Percentiles rank a stretch among this genome's conserved stretches.
Conservation (phyloP, 1,140 invertebrate species). For the Ceratina calcarata region DNA sequence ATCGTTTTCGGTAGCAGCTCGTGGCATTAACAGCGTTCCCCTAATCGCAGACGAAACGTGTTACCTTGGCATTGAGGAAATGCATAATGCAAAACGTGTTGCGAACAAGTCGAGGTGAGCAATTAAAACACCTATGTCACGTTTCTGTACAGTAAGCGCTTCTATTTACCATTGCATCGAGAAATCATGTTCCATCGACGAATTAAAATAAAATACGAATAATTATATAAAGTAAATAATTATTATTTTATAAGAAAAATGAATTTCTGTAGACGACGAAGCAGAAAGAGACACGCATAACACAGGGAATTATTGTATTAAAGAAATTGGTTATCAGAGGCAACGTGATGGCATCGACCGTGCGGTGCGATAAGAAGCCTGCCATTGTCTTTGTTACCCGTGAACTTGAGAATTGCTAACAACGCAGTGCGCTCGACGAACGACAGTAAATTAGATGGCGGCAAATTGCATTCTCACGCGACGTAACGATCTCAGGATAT, state of each 20-base stretch:
- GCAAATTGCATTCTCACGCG: slow-evolving; percentile 38
- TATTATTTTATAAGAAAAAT: too few species aligned
- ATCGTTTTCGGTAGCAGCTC: slow-evolving; percentile 28
- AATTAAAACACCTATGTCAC: neutral
- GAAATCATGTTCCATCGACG: too few species aligned
- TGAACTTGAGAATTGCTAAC: slow-evolving; percentile 20
- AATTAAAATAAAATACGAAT: too few species aligned
- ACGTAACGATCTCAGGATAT: slow-evolving; percentile 44
- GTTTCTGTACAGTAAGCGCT: neutral
- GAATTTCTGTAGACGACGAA: too few species aligned
- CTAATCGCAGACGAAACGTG: neutral
- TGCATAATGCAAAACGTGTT: slow-evolving; percentile 23
- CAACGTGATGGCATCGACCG: slow-evolving; percentile 15
- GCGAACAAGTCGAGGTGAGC: neutral
- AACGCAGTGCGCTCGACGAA: neutral
- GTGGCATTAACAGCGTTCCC: too few species aligned
- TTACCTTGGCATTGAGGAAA: slow-evolving; percentile 36
- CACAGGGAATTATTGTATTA: too few species aligned
- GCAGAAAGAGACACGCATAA: too few species aligned
- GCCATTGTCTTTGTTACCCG: slow-evolving; percentile 26
- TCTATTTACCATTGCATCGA: too few species aligned
- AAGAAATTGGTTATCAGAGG: too few species aligned
- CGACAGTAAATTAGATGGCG: slow-evolving; percentile 19
- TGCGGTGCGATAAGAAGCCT: slow-evolving; percentile 15
- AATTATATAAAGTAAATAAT: too few species aligned